Base-by-base conservation (phyloP, 2,797 vertebrate genomes). In the Mus caroli region DNA sequence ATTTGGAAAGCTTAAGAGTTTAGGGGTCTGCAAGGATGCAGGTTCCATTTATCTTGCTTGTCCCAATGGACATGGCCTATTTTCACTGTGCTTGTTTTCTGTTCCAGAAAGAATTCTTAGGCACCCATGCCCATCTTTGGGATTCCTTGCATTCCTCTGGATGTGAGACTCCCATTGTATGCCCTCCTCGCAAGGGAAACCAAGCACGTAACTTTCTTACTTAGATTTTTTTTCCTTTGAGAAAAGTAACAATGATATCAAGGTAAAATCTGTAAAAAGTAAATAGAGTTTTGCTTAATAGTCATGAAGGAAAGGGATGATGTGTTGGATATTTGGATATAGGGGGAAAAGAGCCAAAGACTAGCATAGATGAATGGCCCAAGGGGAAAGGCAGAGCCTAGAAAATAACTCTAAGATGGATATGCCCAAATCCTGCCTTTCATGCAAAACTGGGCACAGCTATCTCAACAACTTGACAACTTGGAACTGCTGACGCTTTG, bases 61-160 rank as follows among this genome's bases (percentile, higher is more conserved):
- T 3, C 26, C 97, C 89, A 80, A 86, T 77, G 73, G n/a, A 83
- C 85, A 60, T 4, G 24, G 43, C n/a, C 67, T 31, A n/a, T 43
- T 69, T 46, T 94, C n/a, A 54, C 75, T 82, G 92, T 89, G 80
- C 84, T 88, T 89, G n/a, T 97, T 98, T 97, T 96, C 62, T 96
- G 9, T 94, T 97, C 90, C 11, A 95, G 95, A 96, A 97, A 84
- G 73, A 43, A 87, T 97, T 98, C 71, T 46, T 88, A 97, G 97
- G 77, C 31, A 67, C 92, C 96, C 96, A 89, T 98, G 92, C 93
- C 97, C 96, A 98, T 96, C 96, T 97, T 98, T 46, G 71, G 94
- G 85, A 98, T 98, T 98, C 97, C 77, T 96, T 88, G 69, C 93
- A 98, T 98, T 97, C 98, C 94, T 98, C 76, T 79, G 11, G 95